Evolutionary conservation across 2,113 vertebrate species (phyloP).

Genomic region (Bagarius yarrelli): DNA sequence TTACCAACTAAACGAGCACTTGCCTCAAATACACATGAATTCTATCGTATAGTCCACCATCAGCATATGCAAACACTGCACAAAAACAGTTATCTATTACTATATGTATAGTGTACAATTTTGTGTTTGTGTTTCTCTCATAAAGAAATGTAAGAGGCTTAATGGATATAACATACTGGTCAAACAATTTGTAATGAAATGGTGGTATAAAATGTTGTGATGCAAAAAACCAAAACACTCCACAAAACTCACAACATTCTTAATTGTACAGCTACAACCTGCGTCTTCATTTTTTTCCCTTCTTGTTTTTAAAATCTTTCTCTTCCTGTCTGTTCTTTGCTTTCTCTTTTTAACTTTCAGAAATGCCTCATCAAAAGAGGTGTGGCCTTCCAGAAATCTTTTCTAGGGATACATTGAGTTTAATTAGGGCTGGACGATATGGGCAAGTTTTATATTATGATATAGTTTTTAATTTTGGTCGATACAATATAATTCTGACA

Average conservation of each 20-base stretch:
- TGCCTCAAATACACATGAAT: too few relatives aligned
- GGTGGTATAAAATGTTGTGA: neutral
- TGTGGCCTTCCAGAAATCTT: conserved; percentile 26
- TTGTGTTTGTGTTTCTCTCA: neutral
- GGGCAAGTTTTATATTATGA: too few relatives aligned
- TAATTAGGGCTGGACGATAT: too few relatives aligned
- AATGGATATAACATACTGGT: neutral
- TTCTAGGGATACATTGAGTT: conserved; percentile 31
- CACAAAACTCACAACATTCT: neutral
- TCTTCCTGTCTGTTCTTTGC: neutral
- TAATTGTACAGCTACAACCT: neutral
- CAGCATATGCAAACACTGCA: neutral
- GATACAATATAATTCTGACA: too few relatives aligned
- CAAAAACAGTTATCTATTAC: neutral
- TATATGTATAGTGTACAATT: neutral
- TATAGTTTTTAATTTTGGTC: too few relatives aligned
- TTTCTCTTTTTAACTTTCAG: neutral
- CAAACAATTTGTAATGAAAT: too few relatives aligned
- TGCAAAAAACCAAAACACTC: neutral
- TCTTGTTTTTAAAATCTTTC: neutral
- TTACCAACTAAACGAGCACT: too few relatives aligned
- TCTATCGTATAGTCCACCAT: neutral
- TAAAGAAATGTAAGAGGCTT: neutral
- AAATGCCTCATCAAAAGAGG: conserved; percentile 34
- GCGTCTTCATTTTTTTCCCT: neutral